Base-by-base conservation (phyloP, 2,888 invertebrate species). In the Xanthorhoe spadicearia region DNA sequence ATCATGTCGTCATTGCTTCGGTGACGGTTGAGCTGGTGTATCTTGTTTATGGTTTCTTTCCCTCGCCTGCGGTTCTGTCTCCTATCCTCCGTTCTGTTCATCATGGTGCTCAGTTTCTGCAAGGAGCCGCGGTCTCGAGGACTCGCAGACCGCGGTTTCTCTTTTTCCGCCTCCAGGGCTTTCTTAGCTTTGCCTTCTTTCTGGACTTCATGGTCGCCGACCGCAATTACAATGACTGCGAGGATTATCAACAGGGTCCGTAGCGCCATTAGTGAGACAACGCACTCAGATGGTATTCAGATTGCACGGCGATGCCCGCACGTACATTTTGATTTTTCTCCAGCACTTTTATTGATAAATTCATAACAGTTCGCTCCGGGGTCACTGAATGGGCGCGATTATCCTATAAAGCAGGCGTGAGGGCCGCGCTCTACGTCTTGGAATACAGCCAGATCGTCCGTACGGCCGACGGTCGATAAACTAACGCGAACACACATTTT, bases 101-200 rank as follows among this genome's bases (percentile, higher is more conserved):
- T 79, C 7, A 90, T 66, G n/a, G 71, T 74, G 4, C 81, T 81
- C 43, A 92, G 75, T 69, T 87, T 85, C 35, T 88, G 84, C 23
- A 92, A 76, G 0, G 91, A 86, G 2, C 89, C 87, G 5, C 81
- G 78, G 43, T 87, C 85, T 6, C 82, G 81, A 0, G 89, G 86
- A 57, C 76, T 83, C 0, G 90, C 89, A 0, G 88, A 88, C 10
- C 90, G 76, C 3, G 84, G 74, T 18, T 79, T 83, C 64, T 86
- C 89, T 70, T 85, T 92, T 88, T 92, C 89, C 90, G 88, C 63
- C 92, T 83, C 92, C 92, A 91, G 0, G 90, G 92, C 74, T 82
- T 90, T 86, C 82, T 85, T 78, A 82, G 83, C 77, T 86, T 91
- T 87, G 83, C 82, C 80, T 81, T 88, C 83, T 81, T 88, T 80